phyloP scores from a whole-genome alignment of 2,797 vertebrate genomes.

The Sebastes jordani region DNA sequence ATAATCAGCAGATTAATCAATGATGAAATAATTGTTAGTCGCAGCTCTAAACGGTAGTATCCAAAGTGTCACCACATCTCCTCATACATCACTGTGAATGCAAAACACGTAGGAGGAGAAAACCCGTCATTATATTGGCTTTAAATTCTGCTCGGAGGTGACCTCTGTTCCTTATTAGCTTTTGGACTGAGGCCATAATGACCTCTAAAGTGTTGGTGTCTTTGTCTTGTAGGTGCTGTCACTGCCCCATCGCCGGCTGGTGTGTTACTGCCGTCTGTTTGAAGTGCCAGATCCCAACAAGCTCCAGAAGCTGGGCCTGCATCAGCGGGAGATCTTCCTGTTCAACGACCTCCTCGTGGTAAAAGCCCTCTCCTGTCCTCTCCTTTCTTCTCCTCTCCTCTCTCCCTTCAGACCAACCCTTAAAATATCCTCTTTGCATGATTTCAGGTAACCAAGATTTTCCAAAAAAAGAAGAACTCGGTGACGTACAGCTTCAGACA shows the following conservation, averaged over 20 bases:
- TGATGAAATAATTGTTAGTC: background rate
- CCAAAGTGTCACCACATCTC: background rate
- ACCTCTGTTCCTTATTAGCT: constrained; percentile 36
- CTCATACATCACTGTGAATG: background rate
- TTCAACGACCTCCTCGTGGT: constrained; percentile 99
- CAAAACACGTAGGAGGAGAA: no score
- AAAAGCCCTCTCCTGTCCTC: constrained; percentile 21
- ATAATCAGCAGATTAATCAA: background rate
- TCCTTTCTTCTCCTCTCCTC: background rate
- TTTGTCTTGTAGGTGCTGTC: constrained; percentile 88
- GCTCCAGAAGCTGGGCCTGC: constrained; percentile 96
- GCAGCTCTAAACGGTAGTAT: background rate
- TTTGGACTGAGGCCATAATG: constrained; percentile 25
- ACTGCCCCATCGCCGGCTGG: constrained; percentile 93
- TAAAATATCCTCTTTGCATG: background rate
- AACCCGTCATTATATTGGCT: background rate
- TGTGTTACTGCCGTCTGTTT: constrained; percentile 98
- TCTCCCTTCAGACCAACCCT: background rate
- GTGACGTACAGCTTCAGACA: constrained; percentile 99
- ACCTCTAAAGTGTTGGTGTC: constrained; percentile 33
- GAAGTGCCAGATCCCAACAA: constrained; percentile 98
- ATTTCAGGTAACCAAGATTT: constrained; percentile 96
- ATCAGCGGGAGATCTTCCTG: constrained; percentile 99
- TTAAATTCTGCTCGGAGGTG: background rate
- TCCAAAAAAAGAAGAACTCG: constrained; percentile 99